Evolutionary conservation across 2,797 vertebrate genomes (phyloP).

Genomic region (Cossypha polioptera): DNA sequence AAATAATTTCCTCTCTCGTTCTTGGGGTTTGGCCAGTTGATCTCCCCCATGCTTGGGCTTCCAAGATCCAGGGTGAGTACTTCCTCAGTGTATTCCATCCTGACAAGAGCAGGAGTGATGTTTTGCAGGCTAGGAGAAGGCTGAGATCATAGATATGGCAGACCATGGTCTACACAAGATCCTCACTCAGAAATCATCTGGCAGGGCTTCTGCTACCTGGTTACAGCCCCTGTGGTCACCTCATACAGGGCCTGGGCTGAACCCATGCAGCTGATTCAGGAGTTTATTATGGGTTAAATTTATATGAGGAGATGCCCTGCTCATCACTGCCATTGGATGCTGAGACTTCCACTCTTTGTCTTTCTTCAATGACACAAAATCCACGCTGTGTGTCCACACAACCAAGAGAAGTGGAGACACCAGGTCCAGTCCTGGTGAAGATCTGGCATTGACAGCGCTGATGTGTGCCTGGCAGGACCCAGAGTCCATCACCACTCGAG

Average conservation of each 20-base stretch:
- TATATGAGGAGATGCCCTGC: fast-evolving
- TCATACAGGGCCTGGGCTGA: neutral
- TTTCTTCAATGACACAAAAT: neutral
- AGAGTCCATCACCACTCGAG: neutral
- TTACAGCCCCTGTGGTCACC: no score
- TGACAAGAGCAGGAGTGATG: no score
- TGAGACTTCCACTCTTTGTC: neutral
- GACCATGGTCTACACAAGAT: no score
- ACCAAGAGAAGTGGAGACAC: neutral
- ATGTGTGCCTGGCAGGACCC: neutral
- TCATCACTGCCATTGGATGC: neutral
- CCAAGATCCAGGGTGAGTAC: no score
- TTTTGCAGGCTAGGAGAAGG: no score
- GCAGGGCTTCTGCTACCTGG: no score
- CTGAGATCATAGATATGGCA: no score
- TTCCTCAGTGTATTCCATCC: no score
- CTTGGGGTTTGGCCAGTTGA: no score
- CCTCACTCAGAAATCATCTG: no score
- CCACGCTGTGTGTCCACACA: fast-evolving
- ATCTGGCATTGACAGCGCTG: fast-evolving
- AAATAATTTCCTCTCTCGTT: neutral
- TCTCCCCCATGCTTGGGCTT: no score
- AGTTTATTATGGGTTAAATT: neutral
- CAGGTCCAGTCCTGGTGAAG: neutral
- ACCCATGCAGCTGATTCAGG: neutral